Base-by-base conservation (phyloP, 2,888 invertebrate genomes). In the Drosophila kuntzei region DNA sequence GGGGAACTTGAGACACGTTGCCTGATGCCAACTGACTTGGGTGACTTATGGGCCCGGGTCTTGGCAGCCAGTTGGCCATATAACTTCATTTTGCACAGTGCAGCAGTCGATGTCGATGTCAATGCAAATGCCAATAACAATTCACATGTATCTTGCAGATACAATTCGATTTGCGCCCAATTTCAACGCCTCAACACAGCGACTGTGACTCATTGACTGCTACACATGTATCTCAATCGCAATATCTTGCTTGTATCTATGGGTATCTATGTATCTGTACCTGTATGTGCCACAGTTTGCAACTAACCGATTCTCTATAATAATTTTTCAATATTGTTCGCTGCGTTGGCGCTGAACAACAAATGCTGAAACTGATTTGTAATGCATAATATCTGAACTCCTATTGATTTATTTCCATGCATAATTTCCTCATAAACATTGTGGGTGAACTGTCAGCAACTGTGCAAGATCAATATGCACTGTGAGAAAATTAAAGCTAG, bases 81-180 rank as follows among this genome's bases (percentile, higher is more conserved):
- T 72, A 80, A 86, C 88, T 86, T 84, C 72, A 71, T 86, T 86
- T 82, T 77, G 65, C 61, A 60, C 55, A 47, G 50, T 57, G 18
- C 32, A 39, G 50, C 65, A 47, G 63, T 66, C 34, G 60, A 32
- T 74, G 62, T 66, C 63, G 63, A 79, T 76, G 79, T 65, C 71
- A 76, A 79, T 79, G 79, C 67, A 71, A 76, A 79, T 79, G 65
- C 67, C 66, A 79, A 79, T 75, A 64, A 63, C 59, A 57, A 75
- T 62, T 77, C 80, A 53, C 59, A 65, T 25, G 55, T 55, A 73
- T 63, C 63, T 70, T 29, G 43, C 51, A 81, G 76, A 76, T 81
- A 65, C 79, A 81, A 87, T 89, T 85, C 74, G 85, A 85, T 83
- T 89, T 89, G 85, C 81, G 87, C 87, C 89, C 85, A 89, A 85